These are phyloP conservation scores for Eledone cirrhosa DNA, from an alignment of 2,888 invertebrate genomes.

Conservation along the genomic window DNA sequence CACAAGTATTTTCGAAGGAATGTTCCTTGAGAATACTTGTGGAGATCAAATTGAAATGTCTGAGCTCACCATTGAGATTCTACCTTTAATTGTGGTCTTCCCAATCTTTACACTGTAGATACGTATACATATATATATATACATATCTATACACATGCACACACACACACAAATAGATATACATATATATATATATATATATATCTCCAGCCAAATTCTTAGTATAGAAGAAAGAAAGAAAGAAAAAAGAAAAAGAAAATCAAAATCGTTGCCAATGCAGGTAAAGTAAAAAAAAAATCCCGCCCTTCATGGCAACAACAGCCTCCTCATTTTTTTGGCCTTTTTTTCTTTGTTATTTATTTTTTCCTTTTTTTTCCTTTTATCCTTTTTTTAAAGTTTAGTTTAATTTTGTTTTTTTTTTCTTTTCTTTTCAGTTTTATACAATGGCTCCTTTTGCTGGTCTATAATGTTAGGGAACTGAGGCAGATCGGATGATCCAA, in stretches of 20 bases:
- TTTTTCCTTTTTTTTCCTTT: neutral
- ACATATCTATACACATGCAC: too few relatives aligned
- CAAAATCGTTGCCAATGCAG: constrained; percentile 23
- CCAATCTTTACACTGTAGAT: too few relatives aligned
- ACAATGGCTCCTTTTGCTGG: constrained; percentile 20
- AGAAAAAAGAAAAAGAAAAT: neutral
- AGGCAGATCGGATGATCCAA: constrained; percentile 21
- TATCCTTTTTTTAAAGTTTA: neutral
- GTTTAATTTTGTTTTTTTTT: neutral
- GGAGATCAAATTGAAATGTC: too few relatives aligned
- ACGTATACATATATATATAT: too few relatives aligned
- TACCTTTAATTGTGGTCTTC: too few relatives aligned
- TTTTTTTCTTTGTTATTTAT: neutral
- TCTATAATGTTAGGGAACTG: constrained; percentile 16
- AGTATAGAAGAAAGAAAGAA: neutral
- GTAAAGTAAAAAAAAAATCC: neutral
- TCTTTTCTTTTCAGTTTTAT: neutral
- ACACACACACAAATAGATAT: neutral
- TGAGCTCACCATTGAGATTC: too few relatives aligned
- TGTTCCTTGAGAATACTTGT: too few relatives aligned
- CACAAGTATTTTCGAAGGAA: too few relatives aligned
- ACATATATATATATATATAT: neutral
- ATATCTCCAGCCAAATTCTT: neutral
- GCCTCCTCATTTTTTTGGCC: neutral
- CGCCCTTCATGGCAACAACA: constrained; percentile 16